phyloP scores from a whole-genome alignment of 2,888 invertebrate species.

The Sympetrum striolatum region DNA sequence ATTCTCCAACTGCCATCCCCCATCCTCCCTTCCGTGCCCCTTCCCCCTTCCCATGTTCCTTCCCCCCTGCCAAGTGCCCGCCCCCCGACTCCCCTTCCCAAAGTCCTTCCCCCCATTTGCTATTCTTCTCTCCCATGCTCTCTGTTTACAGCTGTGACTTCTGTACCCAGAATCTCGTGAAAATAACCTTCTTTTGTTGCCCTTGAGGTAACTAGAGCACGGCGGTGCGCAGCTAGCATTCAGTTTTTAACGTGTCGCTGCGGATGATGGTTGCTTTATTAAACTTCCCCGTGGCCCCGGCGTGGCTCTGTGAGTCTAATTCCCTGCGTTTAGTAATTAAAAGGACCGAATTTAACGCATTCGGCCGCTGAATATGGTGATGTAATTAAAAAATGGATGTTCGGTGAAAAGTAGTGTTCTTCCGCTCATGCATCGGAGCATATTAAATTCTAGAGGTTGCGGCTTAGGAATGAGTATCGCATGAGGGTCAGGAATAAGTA shows the following conservation, averaged over 20 bases:
- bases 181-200: background rate
- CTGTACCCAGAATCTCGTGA: background rate
- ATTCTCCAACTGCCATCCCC: background rate
- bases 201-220: slow-evolving; percentile 1
- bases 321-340: background rate
- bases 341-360: background rate
- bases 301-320: background rate
- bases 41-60: background rate
- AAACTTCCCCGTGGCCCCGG: background rate
- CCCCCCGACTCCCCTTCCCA: background rate
- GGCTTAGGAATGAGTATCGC: too few relatives aligned
- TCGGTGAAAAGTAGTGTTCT: too few relatives aligned
- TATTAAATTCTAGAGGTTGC: too few relatives aligned
- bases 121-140: background rate
- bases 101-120: background rate
- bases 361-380: background rate
- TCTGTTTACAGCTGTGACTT: background rate
- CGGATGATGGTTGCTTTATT: background rate
- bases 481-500: too few relatives aligned
- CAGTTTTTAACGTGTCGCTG: background rate
- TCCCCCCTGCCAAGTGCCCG: background rate
- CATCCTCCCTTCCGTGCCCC: background rate
- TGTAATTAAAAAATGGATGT: too few relatives aligned
- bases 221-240: background rate
- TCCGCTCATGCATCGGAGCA: too few relatives aligned